These are phyloP conservation scores for Spialia ferax DNA, from an alignment of 2,888 invertebrate species.

Conservation along the genomic window DNA sequence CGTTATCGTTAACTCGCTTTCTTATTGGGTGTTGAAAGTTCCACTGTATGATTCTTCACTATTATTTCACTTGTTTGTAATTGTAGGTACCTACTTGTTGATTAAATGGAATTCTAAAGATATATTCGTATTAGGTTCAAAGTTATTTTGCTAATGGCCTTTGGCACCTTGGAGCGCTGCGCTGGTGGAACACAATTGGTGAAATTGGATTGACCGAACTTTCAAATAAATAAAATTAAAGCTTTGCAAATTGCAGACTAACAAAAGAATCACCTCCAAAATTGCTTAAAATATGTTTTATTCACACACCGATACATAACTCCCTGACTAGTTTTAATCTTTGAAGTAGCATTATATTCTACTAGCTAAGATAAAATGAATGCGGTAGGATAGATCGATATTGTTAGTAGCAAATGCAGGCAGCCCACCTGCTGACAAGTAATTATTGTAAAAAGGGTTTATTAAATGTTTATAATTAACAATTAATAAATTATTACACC, in stretches of 20 bases:
- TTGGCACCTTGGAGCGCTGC: not conserved
- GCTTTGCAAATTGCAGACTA: not conserved
- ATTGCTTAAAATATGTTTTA: not conserved
- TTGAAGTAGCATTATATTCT: no score
- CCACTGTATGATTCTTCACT: slow-evolving; percentile 16
- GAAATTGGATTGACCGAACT: not conserved
- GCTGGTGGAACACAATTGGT: not conserved
- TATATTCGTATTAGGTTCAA: not conserved
- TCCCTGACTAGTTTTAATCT: not conserved
- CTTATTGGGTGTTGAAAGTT: slow-evolving; percentile 42
- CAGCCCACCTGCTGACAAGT: no score
- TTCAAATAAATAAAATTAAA: no score
- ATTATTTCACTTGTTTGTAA: slow-evolving; percentile 24
- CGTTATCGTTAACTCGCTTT: slow-evolving; percentile 40
- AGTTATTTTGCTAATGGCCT: not conserved
- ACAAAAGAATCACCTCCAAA: not conserved
- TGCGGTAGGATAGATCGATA: no score
- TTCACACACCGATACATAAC: not conserved
- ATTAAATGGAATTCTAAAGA: not conserved
- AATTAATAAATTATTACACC: no score
- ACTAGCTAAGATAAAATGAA: no score
- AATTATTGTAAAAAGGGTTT: no score
- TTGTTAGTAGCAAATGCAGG: no score
- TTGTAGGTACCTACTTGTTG: not conserved
- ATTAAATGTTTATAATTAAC: no score